Conservation (phyloP, 2,113 vertebrate species). For the Gymnarchus niloticus region DNA sequence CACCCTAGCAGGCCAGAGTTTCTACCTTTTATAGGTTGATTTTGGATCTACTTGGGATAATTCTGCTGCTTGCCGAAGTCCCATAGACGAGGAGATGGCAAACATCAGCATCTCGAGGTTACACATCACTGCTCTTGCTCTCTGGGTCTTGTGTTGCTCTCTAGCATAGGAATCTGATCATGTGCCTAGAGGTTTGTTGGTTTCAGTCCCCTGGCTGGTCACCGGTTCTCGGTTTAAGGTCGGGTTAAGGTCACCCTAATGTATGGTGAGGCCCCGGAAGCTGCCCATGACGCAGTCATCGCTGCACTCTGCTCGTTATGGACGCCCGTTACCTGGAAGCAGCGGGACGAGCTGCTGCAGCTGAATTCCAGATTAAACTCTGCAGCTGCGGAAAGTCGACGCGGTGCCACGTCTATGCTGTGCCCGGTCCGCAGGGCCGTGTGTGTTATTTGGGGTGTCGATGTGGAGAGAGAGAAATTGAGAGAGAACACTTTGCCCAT, state of each 20-base stretch:
- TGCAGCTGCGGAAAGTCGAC: background rate
- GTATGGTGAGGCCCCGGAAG: background rate
- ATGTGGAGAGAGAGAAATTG: too few species aligned
- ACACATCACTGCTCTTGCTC: background rate
- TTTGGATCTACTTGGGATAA: background rate
- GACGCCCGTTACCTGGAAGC: constrained; percentile 23
- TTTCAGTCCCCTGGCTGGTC: too few species aligned
- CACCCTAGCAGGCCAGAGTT: background rate
- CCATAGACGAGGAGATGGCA: background rate
- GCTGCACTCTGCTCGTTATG: background rate
- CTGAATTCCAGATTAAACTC: background rate
- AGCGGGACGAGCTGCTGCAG: background rate
- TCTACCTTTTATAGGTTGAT: background rate
- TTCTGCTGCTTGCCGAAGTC: background rate
- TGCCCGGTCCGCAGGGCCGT: background rate
- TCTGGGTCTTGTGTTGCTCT: too few species aligned
- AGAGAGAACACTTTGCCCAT: too few species aligned
- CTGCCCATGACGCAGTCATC: background rate
- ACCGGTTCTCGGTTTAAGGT: background rate
- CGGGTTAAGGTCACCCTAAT: background rate
- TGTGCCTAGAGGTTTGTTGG: too few species aligned
- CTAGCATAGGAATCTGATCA: too few species aligned
- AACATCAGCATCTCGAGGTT: background rate
- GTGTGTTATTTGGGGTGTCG: background rate
- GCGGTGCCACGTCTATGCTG: background rate